Percentiles rank a stretch among this genome's conserved stretches.
Conservation (phyloP, 2,888 invertebrate species). For the Polydrusus tereticollis region DNA sequence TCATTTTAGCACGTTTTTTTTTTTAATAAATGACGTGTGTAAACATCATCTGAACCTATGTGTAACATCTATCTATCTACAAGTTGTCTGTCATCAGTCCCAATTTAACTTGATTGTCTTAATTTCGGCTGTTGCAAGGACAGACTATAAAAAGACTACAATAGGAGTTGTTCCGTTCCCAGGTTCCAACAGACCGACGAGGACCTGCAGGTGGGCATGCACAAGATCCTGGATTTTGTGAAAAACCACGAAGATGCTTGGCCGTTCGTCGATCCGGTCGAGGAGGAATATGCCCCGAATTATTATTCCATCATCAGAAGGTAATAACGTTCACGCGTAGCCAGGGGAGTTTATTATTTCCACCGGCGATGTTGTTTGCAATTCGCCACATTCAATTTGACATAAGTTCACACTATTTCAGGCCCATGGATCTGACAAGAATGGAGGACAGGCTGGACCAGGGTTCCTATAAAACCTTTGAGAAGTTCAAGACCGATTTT, state of each 20-base stretch:
- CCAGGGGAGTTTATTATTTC: too few relatives aligned
- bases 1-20: too few relatives aligned
- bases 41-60: too few relatives aligned
- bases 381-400: too few relatives aligned
- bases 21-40: too few relatives aligned
- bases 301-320: conserved; percentile 78
- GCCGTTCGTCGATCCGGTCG: conserved; percentile 95
- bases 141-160: conserved; percentile 13
- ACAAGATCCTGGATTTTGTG: conserved; percentile 89
- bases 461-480: conserved; percentile 83
- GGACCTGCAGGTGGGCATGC: conserved; percentile 90
- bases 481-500: conserved; percentile 89
- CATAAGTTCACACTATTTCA: too few relatives aligned
- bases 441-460: conserved; percentile 90
- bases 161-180: conserved; percentile 55
- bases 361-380: too few relatives aligned
- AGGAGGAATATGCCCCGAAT: conserved; percentile 92
- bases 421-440: conserved; percentile 88
- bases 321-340: too few relatives aligned
- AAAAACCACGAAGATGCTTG: conserved; percentile 93
- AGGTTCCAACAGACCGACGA: conserved; percentile 87
- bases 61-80: too few relatives aligned
- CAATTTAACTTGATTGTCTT: too few relatives aligned
- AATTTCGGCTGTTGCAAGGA: neutral
- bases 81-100: too few relatives aligned